phyloP scores from a whole-genome alignment of 2,113 vertebrate species.

The Argyrosomus japonicus region DNA sequence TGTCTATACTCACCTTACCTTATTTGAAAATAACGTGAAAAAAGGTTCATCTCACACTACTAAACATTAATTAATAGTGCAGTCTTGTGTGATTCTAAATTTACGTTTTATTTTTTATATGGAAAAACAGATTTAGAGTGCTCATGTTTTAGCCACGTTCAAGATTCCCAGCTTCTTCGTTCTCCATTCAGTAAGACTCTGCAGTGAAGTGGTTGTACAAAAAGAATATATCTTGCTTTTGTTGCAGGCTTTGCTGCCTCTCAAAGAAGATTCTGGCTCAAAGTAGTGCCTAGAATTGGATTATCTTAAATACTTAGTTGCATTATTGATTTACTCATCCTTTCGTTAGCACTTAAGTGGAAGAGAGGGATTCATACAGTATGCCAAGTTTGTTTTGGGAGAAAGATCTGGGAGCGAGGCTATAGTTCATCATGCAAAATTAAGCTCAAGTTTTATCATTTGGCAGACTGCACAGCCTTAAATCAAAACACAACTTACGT shows the following conservation, averaged over 20 bases:
- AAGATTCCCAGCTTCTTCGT: conserved; percentile 18
- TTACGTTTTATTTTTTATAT: not conserved
- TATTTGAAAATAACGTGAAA: not conserved
- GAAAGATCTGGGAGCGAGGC: conserved; percentile 27
- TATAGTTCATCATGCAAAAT: conserved; percentile 57
- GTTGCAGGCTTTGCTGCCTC: conserved; percentile 54
- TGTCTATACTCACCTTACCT: not conserved
- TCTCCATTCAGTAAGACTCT: conserved; percentile 45
- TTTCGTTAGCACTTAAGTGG: conserved; percentile 71
- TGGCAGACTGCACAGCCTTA: conserved; percentile 31
- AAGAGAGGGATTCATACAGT: conserved; percentile 51
- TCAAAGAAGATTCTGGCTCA: conserved; percentile 58
- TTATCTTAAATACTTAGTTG: conserved; percentile 76
- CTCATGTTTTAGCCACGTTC: conserved; percentile 13
- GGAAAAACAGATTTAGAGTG: not conserved
- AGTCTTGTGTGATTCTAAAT: not conserved
- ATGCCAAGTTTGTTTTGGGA: conserved; percentile 61
- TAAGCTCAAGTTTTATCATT: conserved; percentile 33
- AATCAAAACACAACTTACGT: conserved; percentile 46
- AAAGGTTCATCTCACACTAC: not conserved
- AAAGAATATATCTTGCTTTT: conserved; percentile 51
- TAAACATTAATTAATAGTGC: not conserved
- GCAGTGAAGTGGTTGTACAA: conserved; percentile 48
- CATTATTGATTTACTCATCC: conserved; percentile 77
- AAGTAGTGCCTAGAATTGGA: conserved; percentile 68